Evolutionary conservation across 2,797 vertebrate species (phyloP).

Genomic region (Sciurus carolinensis): DNA sequence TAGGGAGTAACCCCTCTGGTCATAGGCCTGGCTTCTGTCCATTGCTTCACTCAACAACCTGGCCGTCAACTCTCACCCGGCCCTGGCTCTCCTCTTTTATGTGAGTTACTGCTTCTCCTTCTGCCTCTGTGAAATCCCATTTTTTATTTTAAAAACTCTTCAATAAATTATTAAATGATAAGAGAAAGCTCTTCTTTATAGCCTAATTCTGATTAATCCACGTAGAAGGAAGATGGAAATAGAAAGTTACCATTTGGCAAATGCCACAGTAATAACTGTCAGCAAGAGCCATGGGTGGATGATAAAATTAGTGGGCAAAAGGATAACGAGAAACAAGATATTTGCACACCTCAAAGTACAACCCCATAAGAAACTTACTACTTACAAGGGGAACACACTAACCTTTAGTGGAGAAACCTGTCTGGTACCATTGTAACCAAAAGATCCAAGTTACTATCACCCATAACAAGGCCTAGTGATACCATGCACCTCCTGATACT

Average conservation of each 20-base stretch:
- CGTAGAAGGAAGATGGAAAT: slow-evolving; percentile 15
- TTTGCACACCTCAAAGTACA: slow-evolving; percentile 7
- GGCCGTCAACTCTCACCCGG: background rate
- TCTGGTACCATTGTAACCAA: background rate
- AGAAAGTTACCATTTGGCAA: slow-evolving; percentile 60
- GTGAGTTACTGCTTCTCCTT: background rate
- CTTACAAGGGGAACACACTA: slow-evolving; percentile 4
- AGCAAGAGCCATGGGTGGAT: background rate
- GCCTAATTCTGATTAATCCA: slow-evolving; percentile 16
- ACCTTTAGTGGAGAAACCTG: background rate
- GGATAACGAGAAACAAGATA: slow-evolving; percentile 32
- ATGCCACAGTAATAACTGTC: slow-evolving; percentile 42
- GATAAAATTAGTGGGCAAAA: slow-evolving; percentile 49
- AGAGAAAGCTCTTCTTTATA: slow-evolving; percentile 25
- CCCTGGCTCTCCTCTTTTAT: background rate
- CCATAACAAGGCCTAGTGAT: rapidly evolving
- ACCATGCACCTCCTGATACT: too few relatives aligned
- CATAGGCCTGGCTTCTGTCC: background rate
- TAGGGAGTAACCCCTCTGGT: background rate
- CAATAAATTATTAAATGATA: background rate
- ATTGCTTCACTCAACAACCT: background rate
- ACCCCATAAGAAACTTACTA: slow-evolving; percentile 32
- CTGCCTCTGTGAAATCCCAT: background rate
- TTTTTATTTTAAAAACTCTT: slow-evolving; percentile 23
- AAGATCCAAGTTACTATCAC: background rate